A percentile compares a stretch with the other conserved stretches of the same genome.
These are phyloP conservation scores for Pachydiplax longipennis DNA, from an alignment of 2,888 invertebrate genomes.

Conservation along the genomic window DNA sequence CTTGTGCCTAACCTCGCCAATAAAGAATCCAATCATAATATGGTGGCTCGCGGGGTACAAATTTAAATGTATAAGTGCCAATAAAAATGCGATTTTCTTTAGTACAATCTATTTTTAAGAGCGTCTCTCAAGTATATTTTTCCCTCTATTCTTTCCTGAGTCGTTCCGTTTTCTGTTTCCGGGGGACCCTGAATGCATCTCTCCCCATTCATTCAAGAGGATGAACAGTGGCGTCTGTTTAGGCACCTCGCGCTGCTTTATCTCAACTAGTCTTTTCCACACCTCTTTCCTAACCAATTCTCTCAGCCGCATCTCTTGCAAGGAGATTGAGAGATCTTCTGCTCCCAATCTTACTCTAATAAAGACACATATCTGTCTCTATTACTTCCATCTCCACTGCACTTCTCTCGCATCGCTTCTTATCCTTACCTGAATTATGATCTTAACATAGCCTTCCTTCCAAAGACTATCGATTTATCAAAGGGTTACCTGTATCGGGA, in stretches of 20 bases:
- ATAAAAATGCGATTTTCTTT: no score
- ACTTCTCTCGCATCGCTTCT: background rate
- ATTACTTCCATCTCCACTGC: background rate
- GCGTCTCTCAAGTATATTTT: no score
- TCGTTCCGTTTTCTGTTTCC: background rate
- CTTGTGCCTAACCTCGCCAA: no score
- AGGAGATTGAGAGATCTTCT: background rate
- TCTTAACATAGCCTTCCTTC: no score
- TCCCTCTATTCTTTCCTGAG: background rate
- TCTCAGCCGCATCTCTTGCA: background rate
- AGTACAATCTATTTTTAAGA: no score
- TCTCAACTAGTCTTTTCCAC: background rate
- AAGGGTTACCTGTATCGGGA: no score
- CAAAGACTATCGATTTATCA: no score
- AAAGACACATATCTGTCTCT: background rate
- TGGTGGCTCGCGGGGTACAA: no score
- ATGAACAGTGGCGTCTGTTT: background rate
- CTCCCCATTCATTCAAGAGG: background rate
- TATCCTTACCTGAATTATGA: no score
- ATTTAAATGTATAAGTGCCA: no score
- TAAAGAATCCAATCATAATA: no score
- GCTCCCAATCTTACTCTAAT: background rate
- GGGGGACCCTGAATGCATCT: background rate
- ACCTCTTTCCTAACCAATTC: background rate
- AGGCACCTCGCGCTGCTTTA: background rate